Evolutionary conservation across 2,797 vertebrate species (phyloP).

Genomic region (Lepidocolaptes lacrymiger): DNA sequence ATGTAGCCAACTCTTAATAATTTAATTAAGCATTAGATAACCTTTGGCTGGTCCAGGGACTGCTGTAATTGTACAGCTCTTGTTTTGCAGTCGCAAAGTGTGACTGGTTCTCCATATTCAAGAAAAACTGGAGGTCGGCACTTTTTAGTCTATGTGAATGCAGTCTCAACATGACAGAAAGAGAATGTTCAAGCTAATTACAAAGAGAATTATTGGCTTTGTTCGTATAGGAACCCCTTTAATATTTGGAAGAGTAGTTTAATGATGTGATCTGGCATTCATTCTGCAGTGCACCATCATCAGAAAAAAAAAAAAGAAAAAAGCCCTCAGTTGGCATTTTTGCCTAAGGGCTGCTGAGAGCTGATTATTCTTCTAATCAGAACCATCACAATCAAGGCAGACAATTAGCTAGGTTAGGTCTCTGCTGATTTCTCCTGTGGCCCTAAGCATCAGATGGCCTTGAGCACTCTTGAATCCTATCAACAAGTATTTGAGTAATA

Average conservation of each 20-base stretch:
- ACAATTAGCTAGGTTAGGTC: conserved; percentile 76
- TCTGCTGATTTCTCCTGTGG: conserved; percentile 68
- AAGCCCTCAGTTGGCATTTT: conserved; percentile 36
- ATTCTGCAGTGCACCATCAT: conserved; percentile 35
- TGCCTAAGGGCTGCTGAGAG: conserved; percentile 72
- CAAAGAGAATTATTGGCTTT: conserved; percentile 20
- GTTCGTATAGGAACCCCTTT: conserved; percentile 36
- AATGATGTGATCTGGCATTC: conserved; percentile 54
- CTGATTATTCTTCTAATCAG: conserved; percentile 79
- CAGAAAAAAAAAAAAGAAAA: background rate
- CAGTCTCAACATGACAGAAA: conserved; percentile 2
- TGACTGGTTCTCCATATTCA: background rate
- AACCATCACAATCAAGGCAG: conserved; percentile 73
- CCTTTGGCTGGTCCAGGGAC: background rate
- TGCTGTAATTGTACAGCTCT: background rate
- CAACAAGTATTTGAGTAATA: conserved; percentile 68
- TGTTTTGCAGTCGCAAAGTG: background rate
- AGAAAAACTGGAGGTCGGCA: background rate
- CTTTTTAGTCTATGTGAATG: conserved; percentile 17
- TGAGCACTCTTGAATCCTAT: conserved; percentile 70
- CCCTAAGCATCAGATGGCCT: conserved; percentile 67
- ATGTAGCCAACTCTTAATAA: background rate
- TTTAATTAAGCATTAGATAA: background rate
- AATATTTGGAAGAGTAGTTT: conserved; percentile 60
- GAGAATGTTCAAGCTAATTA: conserved; percentile 48